Percentiles rank a stretch among this genome's conserved stretches.
phyloP scores from a whole-genome alignment of 2,797 vertebrate genomes.

The Argyrosomus regius region DNA sequence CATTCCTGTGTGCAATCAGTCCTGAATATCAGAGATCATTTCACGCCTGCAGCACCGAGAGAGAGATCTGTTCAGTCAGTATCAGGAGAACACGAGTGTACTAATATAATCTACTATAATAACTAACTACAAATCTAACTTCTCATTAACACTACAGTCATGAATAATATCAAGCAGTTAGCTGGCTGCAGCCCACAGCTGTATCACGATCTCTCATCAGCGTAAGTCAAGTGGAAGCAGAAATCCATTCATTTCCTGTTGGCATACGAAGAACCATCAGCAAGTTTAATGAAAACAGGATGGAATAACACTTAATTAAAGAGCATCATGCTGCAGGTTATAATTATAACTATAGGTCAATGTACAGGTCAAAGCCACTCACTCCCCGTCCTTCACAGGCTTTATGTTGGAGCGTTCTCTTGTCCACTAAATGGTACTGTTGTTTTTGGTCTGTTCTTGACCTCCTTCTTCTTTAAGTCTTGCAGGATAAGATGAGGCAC shows the following conservation, averaged over 20 bases:
- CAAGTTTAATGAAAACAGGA: background rate
- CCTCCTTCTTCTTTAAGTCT: slow-evolving; percentile 43
- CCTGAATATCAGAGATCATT: too few species aligned
- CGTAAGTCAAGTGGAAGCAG: background rate
- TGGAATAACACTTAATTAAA: background rate
- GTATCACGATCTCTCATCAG: background rate
- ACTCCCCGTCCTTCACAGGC: background rate
- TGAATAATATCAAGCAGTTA: slow-evolving; percentile 29
- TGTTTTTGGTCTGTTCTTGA: background rate
- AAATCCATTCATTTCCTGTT: slow-evolving; percentile 3
- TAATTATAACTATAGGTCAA: background rate
- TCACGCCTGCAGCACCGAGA: too few species aligned
- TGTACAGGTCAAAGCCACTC: background rate
- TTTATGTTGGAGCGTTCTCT: background rate
- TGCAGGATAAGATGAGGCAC: slow-evolving; percentile 31
- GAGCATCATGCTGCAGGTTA: background rate
- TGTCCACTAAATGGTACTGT: too few species aligned
- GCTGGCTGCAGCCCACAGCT: slow-evolving; percentile 19
- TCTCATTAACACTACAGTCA: background rate
- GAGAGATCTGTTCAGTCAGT: background rate
- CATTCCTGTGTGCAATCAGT: too few species aligned
- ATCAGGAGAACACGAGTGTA: slow-evolving; percentile 12
- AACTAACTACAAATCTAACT: slow-evolving; percentile 21
- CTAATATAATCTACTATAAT: slow-evolving; percentile 25
- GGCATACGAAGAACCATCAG: background rate